Evolutionary conservation across 1,140 invertebrate species (phyloP), one percentile per base, ranked within the genome.

Genomic region (Drosophila lacteicornis): DNA sequence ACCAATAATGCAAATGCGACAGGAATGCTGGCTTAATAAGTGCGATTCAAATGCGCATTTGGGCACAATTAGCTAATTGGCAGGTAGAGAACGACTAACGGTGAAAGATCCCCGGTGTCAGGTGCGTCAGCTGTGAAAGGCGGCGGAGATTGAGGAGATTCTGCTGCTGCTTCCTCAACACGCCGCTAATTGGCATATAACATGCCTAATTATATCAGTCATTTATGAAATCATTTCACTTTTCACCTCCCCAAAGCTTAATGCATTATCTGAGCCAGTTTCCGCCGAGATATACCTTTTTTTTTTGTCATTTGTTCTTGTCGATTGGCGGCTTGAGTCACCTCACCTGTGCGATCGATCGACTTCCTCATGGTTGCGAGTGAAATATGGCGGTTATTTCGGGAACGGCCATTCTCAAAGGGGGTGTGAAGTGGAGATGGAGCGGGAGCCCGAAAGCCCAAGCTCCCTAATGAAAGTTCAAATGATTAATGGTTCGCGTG

Each of bases 21-120:
- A 70, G 80, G 78, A 77, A 84, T 85, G 82, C 46, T 46, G 30
- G 53, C 19, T 12, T 25, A 38, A 62, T 42, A 46, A 67, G 76
- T 77, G 67, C 79, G 75, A 87, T 87, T 80, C 62, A 45, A 75
- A 74, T 82, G 79, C 83, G 59, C 67, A 77, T 87, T 90, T 90
- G 85, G 80, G 85, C 85, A 90, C 85, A 90, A 87, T 87, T 87
- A 87, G 84, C 42, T 80, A 85, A 85, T 84, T 84, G 82, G 59
- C 62, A 33, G 53, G 27, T 36, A 25, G 53, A 61, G 40, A 36
- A 15, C 65, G 38, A 58, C 58, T 84, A 88, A 84, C 83, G 78
- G 84, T 80, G 50, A 33, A 74, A 51, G 75, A 78, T 56, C 53
- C 12, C 53, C 53, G 22, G 53, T 40, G 36, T 56, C 36, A 56